These are phyloP conservation scores for Ammodytes marinus DNA, from an alignment of 2,113 vertebrate species.

Conservation along the genomic window DNA sequence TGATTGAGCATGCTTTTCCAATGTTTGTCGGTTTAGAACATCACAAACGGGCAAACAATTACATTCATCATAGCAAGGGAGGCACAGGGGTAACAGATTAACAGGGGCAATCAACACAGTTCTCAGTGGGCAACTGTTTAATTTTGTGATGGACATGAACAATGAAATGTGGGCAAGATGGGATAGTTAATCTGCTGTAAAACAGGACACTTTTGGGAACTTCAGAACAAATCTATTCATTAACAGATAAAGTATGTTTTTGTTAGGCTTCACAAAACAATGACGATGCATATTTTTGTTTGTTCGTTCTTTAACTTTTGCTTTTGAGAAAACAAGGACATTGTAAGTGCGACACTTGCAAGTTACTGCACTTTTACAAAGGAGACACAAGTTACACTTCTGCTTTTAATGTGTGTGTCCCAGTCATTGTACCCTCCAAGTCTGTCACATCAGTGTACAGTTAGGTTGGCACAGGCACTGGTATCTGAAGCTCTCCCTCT, in stretches of 20 bases:
- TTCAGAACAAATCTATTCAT: neutral
- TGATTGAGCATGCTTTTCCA: no score
- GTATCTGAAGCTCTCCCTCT: slow-evolving; percentile 13
- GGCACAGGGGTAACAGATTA: no score
- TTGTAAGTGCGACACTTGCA: slow-evolving; percentile 2
- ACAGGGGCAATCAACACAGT: no score
- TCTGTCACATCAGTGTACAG: slow-evolving; percentile 17
- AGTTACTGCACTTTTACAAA: neutral
- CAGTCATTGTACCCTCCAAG: slow-evolving; percentile 7
- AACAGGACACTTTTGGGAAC: neutral
- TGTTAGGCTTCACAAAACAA: neutral
- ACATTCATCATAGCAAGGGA: no score
- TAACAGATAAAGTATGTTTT: neutral
- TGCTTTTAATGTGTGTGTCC: neutral
- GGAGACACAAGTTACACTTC: neutral
- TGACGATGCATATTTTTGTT: neutral
- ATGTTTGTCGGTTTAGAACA: no score
- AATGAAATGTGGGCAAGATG: neutral
- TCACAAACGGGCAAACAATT: no score
- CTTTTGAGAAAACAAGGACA: slow-evolving; percentile 16
- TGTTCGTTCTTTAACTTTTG: neutral
- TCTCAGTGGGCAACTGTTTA: no score
- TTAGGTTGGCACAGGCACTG: neutral
- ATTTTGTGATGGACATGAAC: no score
- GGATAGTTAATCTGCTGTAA: neutral